These are phyloP conservation scores for Drosophila fungiperda DNA, from an alignment of 2,888 invertebrate genomes.

Conservation along the genomic window DNA sequence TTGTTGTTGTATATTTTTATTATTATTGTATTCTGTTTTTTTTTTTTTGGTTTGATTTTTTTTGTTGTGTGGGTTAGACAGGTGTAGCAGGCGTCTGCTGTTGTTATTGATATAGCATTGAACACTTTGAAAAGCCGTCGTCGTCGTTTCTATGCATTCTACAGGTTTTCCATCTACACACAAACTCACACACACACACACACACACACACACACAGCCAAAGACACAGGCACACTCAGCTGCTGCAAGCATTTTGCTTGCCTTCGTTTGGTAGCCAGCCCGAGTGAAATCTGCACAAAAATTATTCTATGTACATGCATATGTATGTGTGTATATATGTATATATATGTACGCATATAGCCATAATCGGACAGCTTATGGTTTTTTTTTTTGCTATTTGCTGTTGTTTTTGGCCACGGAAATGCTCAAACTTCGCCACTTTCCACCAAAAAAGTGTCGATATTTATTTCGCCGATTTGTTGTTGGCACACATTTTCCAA, in stretches of 20 bases:
- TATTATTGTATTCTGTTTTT: constrained; percentile 2
- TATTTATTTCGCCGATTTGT: constrained; percentile 20
- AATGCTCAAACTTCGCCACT: constrained; percentile 60
- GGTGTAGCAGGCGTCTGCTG: constrained; percentile 61
- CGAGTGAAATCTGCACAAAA: constrained; percentile 60
- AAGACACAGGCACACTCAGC: neutral
- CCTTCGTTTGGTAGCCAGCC: constrained; percentile 27
- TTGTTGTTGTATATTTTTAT: constrained; percentile 43
- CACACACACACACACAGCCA: constrained; percentile 16
- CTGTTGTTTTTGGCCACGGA: constrained; percentile 57
- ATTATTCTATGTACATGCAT: constrained; percentile 41
- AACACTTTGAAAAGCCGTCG: constrained; percentile 76
- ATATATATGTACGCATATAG: constrained; percentile 17
- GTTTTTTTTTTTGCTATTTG: neutral
- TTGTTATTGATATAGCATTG: constrained; percentile 77
- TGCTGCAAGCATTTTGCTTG: constrained; percentile 59
- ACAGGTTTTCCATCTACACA: constrained; percentile 70
- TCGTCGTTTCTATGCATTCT: constrained; percentile 66
- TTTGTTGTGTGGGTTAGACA: constrained; percentile 61
- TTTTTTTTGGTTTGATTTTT: constrained; percentile 6
- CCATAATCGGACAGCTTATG: constrained; percentile 30
- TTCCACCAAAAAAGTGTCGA: constrained; percentile 64
- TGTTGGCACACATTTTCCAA: constrained; percentile 43
- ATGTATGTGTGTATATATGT: neutral
- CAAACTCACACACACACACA: constrained; percentile 33